Percentiles rank a stretch among this genome's conserved stretches.
phyloP scores from a whole-genome alignment of 2,113 vertebrate species.

The Anolis carolinensis region DNA sequence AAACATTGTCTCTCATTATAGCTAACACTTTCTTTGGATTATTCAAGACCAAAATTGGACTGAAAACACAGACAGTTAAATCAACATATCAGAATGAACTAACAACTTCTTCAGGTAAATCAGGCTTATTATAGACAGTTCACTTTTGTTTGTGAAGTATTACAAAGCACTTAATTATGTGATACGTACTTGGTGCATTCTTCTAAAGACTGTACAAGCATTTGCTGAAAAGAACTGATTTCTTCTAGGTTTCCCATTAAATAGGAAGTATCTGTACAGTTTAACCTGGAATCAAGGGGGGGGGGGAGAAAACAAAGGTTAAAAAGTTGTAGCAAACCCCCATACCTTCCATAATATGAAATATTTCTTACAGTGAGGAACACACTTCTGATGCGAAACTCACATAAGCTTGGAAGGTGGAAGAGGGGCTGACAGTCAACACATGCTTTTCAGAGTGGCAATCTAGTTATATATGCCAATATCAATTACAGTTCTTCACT shows the following conservation, averaged over 20 bases:
- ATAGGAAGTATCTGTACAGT: slow-evolving; percentile 80
- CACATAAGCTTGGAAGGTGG: background rate
- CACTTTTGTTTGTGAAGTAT: background rate
- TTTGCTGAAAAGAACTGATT: slow-evolving; percentile 96
- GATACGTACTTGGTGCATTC: slow-evolving; percentile 94
- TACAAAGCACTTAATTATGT: background rate
- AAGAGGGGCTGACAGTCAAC: background rate
- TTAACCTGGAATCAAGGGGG: slow-evolving; percentile 78
- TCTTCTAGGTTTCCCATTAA: slow-evolving; percentile 97
- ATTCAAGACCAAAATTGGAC: background rate
- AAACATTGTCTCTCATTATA: background rate
- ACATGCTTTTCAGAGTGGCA: background rate
- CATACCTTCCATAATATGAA: background rate
- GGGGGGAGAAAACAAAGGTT: background rate
- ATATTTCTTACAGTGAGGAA: background rate
- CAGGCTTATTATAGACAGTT: background rate
- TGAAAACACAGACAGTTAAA: background rate
- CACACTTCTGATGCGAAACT: no score
- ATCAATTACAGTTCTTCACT: background rate
- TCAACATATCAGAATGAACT: background rate
- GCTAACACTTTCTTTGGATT: background rate
- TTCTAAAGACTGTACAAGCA: slow-evolving; percentile 95
- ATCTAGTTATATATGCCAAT: background rate
- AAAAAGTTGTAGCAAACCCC: background rate
- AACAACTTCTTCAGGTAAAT: background rate